These are phyloP conservation scores for Oceanites oceanicus DNA, from an alignment of 2,113 vertebrate species.

Conservation along the genomic window DNA sequence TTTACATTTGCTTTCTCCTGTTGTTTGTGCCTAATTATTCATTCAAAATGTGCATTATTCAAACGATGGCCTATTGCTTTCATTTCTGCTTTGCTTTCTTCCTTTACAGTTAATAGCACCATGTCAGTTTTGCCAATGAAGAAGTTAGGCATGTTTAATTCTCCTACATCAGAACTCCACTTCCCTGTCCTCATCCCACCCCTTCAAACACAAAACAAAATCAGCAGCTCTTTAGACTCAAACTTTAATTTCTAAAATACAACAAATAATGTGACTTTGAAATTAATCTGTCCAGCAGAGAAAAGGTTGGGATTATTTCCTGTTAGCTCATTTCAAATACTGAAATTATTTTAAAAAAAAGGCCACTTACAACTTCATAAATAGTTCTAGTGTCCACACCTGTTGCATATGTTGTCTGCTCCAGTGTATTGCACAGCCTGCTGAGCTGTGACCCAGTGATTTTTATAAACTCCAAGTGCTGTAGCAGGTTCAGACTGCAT, in stretches of 20 bases:
- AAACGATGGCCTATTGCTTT: conserved; percentile 17
- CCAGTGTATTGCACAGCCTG: neutral
- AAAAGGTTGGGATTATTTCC: neutral
- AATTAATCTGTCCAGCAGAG: neutral
- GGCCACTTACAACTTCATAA: neutral
- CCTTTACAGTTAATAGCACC: neutral
- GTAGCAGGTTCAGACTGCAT: neutral
- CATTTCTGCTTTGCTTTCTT: neutral
- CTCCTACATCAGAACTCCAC: neutral
- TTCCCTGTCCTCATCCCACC: neutral
- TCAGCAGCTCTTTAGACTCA: neutral
- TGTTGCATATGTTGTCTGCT: neutral
- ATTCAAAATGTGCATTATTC: conserved; percentile 22
- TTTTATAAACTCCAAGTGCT: neutral
- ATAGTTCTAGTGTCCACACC: neutral
- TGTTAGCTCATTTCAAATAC: neutral
- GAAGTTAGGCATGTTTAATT: neutral
- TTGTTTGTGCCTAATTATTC: neutral
- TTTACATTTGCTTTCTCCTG: conserved; percentile 11
- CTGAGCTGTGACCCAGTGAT: neutral
- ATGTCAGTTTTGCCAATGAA: neutral
- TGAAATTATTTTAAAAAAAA: neutral
- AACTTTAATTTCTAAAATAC: neutral
- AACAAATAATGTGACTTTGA: neutral
- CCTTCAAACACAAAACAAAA: neutral